Percentiles rank a stretch among this genome's conserved stretches.
Conservation (phyloP, 2,797 vertebrate genomes). For the Sphaeramia orbicularis region DNA sequence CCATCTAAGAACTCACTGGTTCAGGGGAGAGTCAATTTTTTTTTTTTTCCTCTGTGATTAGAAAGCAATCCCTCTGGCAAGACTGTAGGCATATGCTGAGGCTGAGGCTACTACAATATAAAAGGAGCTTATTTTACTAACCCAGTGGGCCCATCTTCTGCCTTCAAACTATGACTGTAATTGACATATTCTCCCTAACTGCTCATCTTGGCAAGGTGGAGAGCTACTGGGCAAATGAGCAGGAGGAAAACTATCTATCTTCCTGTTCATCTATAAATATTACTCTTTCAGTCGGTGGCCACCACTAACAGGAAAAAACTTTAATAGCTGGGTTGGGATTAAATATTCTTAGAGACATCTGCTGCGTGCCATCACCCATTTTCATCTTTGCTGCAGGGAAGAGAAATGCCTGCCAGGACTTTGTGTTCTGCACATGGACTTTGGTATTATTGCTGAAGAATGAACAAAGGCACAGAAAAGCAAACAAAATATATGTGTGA, state of each 20-base stretch:
- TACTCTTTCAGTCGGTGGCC: conserved; percentile 52
- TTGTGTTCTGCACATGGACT: conserved; percentile 50
- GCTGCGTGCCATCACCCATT: conserved; percentile 32
- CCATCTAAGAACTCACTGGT: conserved; percentile 70
- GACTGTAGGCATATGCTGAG: background rate
- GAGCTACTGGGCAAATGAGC: conserved; percentile 17
- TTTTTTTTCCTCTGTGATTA: conserved; percentile 75
- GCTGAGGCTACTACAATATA: conserved; percentile 1
- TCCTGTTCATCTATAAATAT: conserved; percentile 61
- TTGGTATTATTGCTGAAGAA: conserved; percentile 60
- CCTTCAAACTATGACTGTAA: conserved; percentile 3
- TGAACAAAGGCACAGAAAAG: conserved; percentile 38
- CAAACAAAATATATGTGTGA: conserved; percentile 22
- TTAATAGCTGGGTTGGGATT: conserved; percentile 68
- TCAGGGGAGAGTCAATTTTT: conserved; percentile 59
- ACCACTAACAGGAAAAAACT: conserved; percentile 38
- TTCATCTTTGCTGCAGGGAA: conserved; percentile 45
- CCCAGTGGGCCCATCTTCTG: conserved; percentile 1
- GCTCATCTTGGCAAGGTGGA: conserved; percentile 16
- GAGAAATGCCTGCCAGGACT: conserved; percentile 27
- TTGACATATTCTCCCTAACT: background rate
- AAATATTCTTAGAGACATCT: conserved; percentile 61
- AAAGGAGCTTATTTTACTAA: conserved; percentile 1
- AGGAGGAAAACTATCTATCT: conserved; percentile 33
- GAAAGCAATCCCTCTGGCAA: conserved; percentile 34